Evolutionary conservation across 1,140 invertebrate genomes (phyloP).

Genomic region (Magallana angulata): DNA sequence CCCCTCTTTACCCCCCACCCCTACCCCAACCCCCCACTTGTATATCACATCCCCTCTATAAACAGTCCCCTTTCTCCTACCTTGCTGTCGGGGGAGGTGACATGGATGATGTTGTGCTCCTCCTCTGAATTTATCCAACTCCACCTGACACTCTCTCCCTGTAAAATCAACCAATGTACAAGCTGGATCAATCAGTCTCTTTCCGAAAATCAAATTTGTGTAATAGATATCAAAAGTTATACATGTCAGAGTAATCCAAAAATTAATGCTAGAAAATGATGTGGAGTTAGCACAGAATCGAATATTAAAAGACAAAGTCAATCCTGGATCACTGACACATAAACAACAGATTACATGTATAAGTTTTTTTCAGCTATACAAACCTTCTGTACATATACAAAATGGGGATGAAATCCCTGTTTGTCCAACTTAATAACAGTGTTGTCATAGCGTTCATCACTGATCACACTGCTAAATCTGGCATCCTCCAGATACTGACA

Average conservation of each 20-base stretch:
- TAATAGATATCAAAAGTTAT: too few relatives aligned
- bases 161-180: constrained; percentile 40
- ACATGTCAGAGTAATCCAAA: too few relatives aligned
- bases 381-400: constrained; percentile 74
- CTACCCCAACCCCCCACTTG: too few relatives aligned
- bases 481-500: constrained; percentile 68
- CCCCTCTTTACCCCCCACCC: too few relatives aligned
- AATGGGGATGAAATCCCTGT: constrained; percentile 76
- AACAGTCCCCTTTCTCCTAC: constrained; percentile 57
- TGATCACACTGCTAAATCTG: constrained; percentile 74
- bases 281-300: too few relatives aligned
- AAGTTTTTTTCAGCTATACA: too few relatives aligned
- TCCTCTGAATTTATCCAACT: constrained; percentile 75
- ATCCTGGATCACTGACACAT: too few relatives aligned
- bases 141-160: constrained; percentile 78
- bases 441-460: constrained; percentile 77
- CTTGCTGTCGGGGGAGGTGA: constrained; percentile 75
- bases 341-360: too few relatives aligned
- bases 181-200: not conserved
- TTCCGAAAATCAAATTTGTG: too few relatives aligned
- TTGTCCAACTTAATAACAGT: constrained; percentile 71
- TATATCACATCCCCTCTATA: too few relatives aligned
- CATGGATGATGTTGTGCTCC: constrained; percentile 79
- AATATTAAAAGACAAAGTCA: too few relatives aligned
- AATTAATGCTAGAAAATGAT: too few relatives aligned